Evolutionary conservation across 2,113 vertebrate genomes (phyloP).

Genomic region (Sporophila hypoxantha): DNA sequence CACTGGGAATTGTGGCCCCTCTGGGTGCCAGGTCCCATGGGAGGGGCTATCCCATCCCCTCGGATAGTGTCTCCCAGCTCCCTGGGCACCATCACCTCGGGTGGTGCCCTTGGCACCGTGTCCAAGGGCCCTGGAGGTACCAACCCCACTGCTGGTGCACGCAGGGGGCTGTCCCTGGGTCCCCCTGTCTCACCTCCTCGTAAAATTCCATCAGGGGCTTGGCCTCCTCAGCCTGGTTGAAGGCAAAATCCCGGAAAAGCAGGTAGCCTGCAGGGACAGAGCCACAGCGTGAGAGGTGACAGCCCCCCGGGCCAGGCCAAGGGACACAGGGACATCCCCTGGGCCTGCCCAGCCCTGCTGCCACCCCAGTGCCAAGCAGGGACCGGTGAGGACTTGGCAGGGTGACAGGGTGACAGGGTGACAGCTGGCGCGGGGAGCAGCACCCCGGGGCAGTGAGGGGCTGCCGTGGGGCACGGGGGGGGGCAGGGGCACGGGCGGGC

Average conservation of each 20-base stretch:
- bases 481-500: background rate
- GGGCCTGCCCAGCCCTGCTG: background rate
- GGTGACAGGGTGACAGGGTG: background rate
- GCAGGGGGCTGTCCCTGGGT: fast-evolving
- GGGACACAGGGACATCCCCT: background rate
- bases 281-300: background rate
- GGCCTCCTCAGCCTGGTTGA: slow-evolving; percentile 72
- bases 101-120: background rate
- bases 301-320: background rate
- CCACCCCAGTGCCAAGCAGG: background rate
- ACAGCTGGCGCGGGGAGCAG: fast-evolving
- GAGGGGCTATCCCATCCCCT: background rate
- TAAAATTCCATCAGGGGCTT: slow-evolving; percentile 75
- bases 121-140: background rate
- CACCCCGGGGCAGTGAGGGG: fast-evolving
- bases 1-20: fast-evolving
- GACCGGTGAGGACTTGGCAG: background rate
- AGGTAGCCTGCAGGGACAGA: slow-evolving; percentile 61
- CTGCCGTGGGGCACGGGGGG: background rate
- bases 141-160: background rate
- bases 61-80: background rate
- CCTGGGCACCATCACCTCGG: fast-evolving
- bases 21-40: fast-evolving
- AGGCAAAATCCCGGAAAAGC: slow-evolving; percentile 73
- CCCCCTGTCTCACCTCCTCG: slow-evolving; percentile 59